Conservation (phyloP, 2,113 vertebrate genomes). For the Mixornis gularis region DNA sequence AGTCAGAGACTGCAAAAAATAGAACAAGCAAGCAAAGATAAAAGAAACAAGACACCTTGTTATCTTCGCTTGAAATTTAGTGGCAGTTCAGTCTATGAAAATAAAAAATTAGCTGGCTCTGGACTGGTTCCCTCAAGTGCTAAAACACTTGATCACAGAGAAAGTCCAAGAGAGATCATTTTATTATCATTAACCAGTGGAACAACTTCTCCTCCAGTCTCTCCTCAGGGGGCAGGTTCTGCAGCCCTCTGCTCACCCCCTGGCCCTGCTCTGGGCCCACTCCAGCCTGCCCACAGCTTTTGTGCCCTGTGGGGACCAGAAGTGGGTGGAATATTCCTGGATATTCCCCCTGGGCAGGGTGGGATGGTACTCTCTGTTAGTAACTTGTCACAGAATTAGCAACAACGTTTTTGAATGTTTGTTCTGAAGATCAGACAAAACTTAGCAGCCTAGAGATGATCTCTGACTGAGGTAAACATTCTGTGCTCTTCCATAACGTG, state of each 20-base stretch:
- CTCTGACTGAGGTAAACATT: neutral
- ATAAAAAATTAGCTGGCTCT: neutral
- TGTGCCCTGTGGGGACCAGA: neutral
- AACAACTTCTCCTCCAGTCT: neutral
- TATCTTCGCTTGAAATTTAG: neutral
- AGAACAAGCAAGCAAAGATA: neutral
- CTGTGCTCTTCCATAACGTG: neutral
- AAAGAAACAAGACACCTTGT: neutral
- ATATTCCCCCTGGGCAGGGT: neutral
- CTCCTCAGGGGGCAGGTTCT: neutral
- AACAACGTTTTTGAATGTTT: neutral
- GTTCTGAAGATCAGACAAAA: neutral
- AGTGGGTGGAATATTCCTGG: neutral
- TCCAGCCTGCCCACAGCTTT: neutral
- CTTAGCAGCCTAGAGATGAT: neutral
- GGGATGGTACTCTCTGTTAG: neutral
- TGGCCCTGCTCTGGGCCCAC: neutral
- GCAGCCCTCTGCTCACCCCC: neutral
- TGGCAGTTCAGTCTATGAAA: neutral
- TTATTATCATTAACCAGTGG: neutral
- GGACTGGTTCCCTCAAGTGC: neutral
- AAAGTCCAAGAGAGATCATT: neutral
- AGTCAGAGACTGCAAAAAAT: neutral
- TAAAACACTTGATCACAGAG: neutral
- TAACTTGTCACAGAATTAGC: neutral